Conservation (phyloP, 2,797 vertebrate species). For the Bucorvus abyssinicus region DNA sequence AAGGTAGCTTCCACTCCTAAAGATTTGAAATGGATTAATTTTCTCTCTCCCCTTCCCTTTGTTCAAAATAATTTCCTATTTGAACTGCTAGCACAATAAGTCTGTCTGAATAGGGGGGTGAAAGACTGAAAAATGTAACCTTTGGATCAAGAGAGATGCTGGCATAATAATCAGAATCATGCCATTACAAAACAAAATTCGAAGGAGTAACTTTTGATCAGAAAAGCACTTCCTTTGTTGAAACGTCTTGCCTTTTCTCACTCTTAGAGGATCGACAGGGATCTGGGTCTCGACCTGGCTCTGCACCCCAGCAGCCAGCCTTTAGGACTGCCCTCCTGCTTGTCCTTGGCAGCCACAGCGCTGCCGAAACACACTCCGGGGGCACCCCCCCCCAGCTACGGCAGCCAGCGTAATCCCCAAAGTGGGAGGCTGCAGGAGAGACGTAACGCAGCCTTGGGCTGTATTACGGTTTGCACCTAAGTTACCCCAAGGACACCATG, state of each 20-base stretch:
- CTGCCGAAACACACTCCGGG: neutral
- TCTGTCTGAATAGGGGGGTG: neutral
- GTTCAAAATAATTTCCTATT: neutral
- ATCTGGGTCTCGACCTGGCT: neutral
- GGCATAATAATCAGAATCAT: neutral
- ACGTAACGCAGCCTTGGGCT: constrained; percentile 17
- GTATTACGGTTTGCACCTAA: neutral
- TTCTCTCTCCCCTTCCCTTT: neutral
- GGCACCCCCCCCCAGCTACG: neutral
- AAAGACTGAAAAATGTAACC: neutral
- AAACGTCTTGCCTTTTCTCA: neutral
- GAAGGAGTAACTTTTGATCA: neutral
- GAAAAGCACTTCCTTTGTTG: neutral
- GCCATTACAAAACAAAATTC: neutral
- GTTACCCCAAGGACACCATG: neutral
- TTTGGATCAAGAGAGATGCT: neutral
- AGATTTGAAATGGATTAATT: neutral
- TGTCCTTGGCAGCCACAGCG: neutral
- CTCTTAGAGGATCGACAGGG: neutral
- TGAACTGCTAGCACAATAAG: neutral
- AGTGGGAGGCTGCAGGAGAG: neutral
- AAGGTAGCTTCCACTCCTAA: neutral
- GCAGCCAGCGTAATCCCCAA: neutral
- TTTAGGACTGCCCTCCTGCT: neutral
- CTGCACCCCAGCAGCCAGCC: neutral